phyloP scores from a whole-genome alignment of 2,113 vertebrate species.

The Sitta europaea region DNA sequence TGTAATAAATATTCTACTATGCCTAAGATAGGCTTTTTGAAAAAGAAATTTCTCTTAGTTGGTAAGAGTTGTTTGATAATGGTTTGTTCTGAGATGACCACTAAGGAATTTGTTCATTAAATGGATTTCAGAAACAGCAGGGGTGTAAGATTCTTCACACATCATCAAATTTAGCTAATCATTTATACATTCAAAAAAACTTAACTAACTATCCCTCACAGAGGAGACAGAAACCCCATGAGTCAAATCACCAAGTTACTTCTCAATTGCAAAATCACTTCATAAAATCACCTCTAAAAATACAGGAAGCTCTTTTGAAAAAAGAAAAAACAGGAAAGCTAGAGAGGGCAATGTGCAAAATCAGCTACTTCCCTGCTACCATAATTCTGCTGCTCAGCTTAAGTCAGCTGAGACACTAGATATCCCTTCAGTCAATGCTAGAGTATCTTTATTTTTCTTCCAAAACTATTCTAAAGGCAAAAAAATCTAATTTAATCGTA shows the following conservation, averaged over 20 bases:
- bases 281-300: background rate
- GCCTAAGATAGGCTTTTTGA: background rate
- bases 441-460: background rate
- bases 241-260: background rate
- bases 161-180: background rate
- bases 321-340: background rate
- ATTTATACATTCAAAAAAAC: background rate
- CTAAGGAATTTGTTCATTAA: slow-evolving; percentile 23
- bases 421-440: background rate
- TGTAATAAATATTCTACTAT: slow-evolving; percentile 17
- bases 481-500: background rate
- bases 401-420: background rate
- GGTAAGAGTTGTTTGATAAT: slow-evolving; percentile 1
- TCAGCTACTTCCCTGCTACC: background rate
- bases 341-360: background rate
- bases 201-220: background rate
- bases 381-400: background rate
- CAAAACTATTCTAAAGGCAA: background rate
- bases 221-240: background rate
- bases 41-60: slow-evolving; percentile 1
- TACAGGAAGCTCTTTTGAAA: background rate
- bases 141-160: background rate
- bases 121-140: slow-evolving; percentile 22
- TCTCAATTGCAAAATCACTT: background rate
- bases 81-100: slow-evolving; percentile 16